Conservation (phyloP, 2,113 vertebrate genomes). For the Sylvilagus bachmani region DNA sequence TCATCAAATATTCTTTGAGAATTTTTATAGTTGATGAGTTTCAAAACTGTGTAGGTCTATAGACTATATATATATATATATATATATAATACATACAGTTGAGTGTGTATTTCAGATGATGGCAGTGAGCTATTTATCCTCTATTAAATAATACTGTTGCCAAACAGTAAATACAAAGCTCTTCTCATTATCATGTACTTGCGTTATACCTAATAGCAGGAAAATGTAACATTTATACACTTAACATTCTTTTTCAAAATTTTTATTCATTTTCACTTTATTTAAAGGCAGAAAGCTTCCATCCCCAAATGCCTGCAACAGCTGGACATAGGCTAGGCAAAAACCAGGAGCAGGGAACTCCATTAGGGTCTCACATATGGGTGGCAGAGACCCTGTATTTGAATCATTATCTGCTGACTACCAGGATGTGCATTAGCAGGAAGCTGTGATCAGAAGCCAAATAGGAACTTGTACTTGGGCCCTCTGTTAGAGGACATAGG, state of each 20-base stretch:
- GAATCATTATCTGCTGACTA: too few species aligned
- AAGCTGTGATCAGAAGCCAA: too few species aligned
- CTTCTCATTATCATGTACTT: not conserved
- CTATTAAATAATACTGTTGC: not conserved
- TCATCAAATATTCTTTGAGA: slow-evolving; percentile 16
- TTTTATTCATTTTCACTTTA: too few species aligned
- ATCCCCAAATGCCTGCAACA: too few species aligned
- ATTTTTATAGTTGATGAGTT: slow-evolving; percentile 33
- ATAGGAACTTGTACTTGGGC: too few species aligned
- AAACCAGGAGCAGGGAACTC: too few species aligned
- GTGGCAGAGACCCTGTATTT: too few species aligned
- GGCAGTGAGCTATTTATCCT: not conserved
- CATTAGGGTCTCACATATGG: too few species aligned
- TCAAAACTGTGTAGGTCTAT: not conserved
- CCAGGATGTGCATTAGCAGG: too few species aligned
- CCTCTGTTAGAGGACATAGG: too few species aligned
- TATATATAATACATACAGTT: not conserved
- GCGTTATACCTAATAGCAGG: not conserved
- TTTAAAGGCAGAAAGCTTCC: too few species aligned
- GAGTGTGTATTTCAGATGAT: not conserved
- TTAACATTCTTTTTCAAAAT: not conserved
- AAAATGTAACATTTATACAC: slow-evolving; percentile 19
- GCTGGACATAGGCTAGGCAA: too few species aligned
- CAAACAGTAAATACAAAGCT: not conserved
- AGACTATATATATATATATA: not conserved